Percentiles rank a stretch among this genome's conserved stretches.
phyloP scores from a whole-genome alignment of 2,888 invertebrate species.

The Allygus modestus region DNA sequence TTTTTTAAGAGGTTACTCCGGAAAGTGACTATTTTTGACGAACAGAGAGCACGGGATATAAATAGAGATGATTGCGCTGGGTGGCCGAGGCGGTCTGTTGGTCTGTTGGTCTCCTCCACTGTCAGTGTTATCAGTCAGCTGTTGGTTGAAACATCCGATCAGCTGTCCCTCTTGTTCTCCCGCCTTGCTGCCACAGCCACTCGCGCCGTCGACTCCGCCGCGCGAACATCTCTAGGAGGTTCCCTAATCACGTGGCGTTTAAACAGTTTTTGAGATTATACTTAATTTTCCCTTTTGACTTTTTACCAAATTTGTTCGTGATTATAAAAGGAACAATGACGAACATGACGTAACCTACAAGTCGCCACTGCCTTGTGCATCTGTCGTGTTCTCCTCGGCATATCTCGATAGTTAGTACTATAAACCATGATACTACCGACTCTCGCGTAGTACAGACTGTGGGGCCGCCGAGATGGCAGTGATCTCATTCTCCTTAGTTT shows the following conservation, averaged over 20 bases:
- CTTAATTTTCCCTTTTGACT: not conserved
- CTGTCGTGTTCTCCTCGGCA: not conserved
- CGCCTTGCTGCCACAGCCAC: constrained; percentile 1
- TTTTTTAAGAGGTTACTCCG: no score
- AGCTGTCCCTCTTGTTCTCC: constrained; percentile 40
- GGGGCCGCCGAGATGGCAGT: not conserved
- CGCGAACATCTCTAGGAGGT: not conserved
- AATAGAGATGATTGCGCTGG: constrained; percentile 27
- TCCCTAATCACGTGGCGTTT: no score
- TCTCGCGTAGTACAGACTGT: not conserved
- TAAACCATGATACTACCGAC: constrained; percentile 2
- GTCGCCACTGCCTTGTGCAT: not conserved
- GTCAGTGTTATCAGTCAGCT: constrained; percentile 33
- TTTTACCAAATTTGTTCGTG: not conserved
- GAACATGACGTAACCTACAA: not conserved
- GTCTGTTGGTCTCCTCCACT: not conserved
- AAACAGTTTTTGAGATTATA: no score
- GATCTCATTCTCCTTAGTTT: not conserved
- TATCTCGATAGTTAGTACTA: not conserved
- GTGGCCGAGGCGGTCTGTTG: not conserved
- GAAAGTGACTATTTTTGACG: not conserved
- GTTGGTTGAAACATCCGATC: constrained; percentile 35
- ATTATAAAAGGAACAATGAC: not conserved
- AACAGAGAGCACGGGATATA: not conserved
- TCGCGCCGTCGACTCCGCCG: constrained; percentile 16